Base-by-base conservation (phyloP, 2,888 invertebrate species). In the Calameuta idolon region DNA sequence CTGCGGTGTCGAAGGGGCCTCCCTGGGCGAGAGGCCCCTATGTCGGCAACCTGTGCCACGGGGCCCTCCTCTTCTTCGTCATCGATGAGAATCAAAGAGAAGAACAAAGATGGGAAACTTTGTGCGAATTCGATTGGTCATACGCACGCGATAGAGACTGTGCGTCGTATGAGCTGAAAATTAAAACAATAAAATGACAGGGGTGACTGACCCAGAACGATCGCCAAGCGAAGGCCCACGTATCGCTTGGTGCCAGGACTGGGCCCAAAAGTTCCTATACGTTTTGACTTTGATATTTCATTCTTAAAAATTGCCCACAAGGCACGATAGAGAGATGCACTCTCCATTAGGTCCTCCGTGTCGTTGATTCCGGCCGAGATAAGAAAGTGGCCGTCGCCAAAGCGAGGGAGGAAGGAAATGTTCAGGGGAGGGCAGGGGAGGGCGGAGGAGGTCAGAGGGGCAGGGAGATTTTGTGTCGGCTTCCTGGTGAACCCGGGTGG, bases 1-100 rank as follows among this genome's bases (percentile, higher is more conserved):
- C 91, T 85, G 90, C 84, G 86, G 91, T 78, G 90, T 75, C 77
- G 75, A 76, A 73, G 69, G 68, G 82, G 80, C 87, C 88, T 85
- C 87, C 83, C 84, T 84, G 85, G 85, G 86, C 76, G 85, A 81
- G 81, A 75, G 34, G 34, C 40, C 74, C 33, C n/a, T 75, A 71
- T 55, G 75, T 75, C 75, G 75, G 75, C 71, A 77, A 33, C 77
- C 77, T 74, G 40, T 55, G 55, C 55, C 23, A 55, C 23, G 55
- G 9, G 1, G 23, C 55, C 1, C 12, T 35, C 1, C 0, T 5
- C 1, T 5, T 23, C 55, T 55, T 23, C 23, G 9, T 23, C 23
- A 5, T 23, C 23, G 55, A 55, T 5, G 2, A 71, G 31, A 71
- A 71, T 33, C 12, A 12, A 71, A 71, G 2, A 30, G 30, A 9